Base-by-base conservation (phyloP, 2,888 invertebrate species). In the Eilema depressum region DNA sequence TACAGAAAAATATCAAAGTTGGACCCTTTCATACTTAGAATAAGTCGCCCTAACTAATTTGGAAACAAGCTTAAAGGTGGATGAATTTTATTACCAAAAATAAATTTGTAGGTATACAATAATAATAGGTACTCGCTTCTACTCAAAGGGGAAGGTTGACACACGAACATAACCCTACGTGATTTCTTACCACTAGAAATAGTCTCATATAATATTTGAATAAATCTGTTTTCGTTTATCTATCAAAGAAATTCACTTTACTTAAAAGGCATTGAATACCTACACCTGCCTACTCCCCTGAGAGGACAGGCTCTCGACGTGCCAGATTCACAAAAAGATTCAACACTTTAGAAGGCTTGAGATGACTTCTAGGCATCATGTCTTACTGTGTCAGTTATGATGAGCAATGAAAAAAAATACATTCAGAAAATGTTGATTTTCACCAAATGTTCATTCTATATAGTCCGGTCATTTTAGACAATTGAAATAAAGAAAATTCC, bases 231-330 rank as follows among this genome's bases (percentile, higher is more conserved):
- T 5, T 47, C 47, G 61, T 25, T n/a, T n/a, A n/a, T 63, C 47
- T 33, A 62, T 67, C 67, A 68, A 7, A 56, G 33, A 63, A 68
- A 33, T 62, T 37, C 62, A 23, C 56, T 33, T 37, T 11, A 10
- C 4, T 62, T 25, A 33, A 12, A 33, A 33, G 56, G 37, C 62
- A 68, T 68, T 68, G 56, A 63, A 56, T 63, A n/a, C n/a, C n/a
- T n/a, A 25, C 25, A 61, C 47, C 20, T 47, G 47, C n/a, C n/a
- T 28, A 30, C 30, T 61, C 20, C 20, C 28, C n/a, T 26, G 25
- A 30, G 62, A 61, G 63, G 68, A 63, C 20, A 23, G 62, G 30
- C 33, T 53, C 37, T 33, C 37, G 23, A 23, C 20, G 47, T 47
- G 47, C 5, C 47, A 37, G 41, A 14, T 17, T 41, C 17, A 41